Percentiles rank a stretch among this genome's conserved stretches.
phyloP scores from a whole-genome alignment of 2,113 vertebrate species.

The Pterophyllum scalare region DNA sequence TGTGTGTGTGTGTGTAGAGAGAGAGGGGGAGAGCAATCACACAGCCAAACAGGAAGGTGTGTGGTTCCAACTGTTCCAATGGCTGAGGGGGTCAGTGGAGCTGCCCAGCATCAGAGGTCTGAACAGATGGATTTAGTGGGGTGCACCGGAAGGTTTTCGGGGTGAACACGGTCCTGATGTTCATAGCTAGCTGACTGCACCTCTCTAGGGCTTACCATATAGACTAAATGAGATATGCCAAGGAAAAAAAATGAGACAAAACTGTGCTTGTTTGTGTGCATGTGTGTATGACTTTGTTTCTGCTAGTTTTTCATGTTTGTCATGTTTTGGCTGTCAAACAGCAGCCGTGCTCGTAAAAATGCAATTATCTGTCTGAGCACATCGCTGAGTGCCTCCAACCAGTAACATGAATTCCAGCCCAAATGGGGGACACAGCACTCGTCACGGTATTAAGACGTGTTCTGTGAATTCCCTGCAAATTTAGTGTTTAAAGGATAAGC shows the following conservation, averaged over 20 bases:
- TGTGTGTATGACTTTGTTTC: not conserved
- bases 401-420: constrained; percentile 9
- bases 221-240: not conserved
- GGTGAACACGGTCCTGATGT: constrained; percentile 64
- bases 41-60: constrained; percentile 44
- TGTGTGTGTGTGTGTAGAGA: not conserved
- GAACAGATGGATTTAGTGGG: constrained; percentile 72
- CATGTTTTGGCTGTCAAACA: constrained; percentile 36
- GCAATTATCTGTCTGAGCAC: constrained; percentile 56
- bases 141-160: constrained; percentile 60
- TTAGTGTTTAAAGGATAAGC: not conserved
- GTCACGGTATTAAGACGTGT: not conserved
- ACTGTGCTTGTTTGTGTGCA: not conserved
- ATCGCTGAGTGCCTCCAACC: constrained; percentile 32
- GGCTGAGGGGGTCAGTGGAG: constrained; percentile 15
- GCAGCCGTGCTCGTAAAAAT: constrained; percentile 41
- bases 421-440: constrained; percentile 26
- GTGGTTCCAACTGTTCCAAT: constrained; percentile 32
- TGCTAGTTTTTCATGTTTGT: constrained; percentile 2
- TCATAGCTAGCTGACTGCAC: constrained; percentile 60
- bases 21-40: constrained; percentile 5
- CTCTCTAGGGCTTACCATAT: constrained; percentile 19
- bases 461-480: not conserved
- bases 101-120: constrained; percentile 49
- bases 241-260: not conserved